These are phyloP conservation scores for Cylas formicarius DNA, from an alignment of 1,140 invertebrate genomes.

Conservation along the genomic window DNA sequence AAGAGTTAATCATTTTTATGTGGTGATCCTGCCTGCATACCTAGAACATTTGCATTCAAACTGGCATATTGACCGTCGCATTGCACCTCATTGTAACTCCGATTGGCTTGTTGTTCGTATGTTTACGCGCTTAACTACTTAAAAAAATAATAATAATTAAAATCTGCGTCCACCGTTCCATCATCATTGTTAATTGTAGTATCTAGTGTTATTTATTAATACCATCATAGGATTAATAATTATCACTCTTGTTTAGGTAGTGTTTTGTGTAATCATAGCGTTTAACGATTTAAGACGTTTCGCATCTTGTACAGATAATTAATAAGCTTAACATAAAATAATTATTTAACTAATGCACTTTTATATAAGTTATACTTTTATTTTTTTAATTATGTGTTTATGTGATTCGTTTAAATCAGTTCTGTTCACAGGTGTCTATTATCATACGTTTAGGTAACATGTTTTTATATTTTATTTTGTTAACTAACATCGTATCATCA, in stretches of 20 bases:
- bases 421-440: conserved; percentile 35
- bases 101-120: conserved; percentile 20
- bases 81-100: conserved; percentile 22
- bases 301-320: not conserved
- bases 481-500: conserved; percentile 26
- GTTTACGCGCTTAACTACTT: conserved; percentile 15
- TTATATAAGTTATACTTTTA: conserved; percentile 16
- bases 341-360: conserved; percentile 6
- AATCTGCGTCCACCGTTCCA: conserved; percentile 14
- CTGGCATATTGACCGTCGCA: conserved; percentile 29
- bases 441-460: conserved; percentile 31
- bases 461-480: conserved; percentile 21
- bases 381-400: conserved; percentile 19
- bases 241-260: too few species aligned
- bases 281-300: too few species aligned
- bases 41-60: conserved; percentile 28
- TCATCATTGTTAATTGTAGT: conserved; percentile 22
- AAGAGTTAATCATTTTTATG: conserved; percentile 39
- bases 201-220: too few species aligned
- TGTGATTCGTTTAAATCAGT: conserved; percentile 18
- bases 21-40: conserved; percentile 28
- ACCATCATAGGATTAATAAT: too few species aligned
- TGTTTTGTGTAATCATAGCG: conserved; percentile 1
- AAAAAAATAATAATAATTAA: conserved; percentile 17
- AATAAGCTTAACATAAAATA: conserved; percentile 6